Evolutionary conservation across 2,888 invertebrate species (phyloP).

Genomic region (Mycalesis mineus): DNA sequence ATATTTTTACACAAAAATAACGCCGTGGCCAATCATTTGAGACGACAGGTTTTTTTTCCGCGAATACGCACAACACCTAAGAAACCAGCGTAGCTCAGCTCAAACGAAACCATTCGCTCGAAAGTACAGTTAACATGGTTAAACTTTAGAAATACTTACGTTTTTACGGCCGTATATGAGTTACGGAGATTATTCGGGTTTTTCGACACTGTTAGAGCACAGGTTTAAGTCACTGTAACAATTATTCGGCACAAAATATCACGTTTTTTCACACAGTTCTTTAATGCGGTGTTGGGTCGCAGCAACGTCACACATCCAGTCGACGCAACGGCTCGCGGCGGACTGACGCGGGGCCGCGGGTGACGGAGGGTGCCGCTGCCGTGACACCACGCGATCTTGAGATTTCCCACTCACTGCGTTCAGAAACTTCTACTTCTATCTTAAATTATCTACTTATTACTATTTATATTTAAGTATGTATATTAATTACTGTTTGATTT

Average conservation of each 20-base stretch:
- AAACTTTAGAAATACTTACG: constrained; percentile 68
- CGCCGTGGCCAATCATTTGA: constrained; percentile 43
- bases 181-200: constrained; percentile 46
- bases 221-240: constrained; percentile 36
- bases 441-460: constrained; percentile 21
- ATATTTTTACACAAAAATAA: constrained; percentile 38
- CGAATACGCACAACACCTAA: constrained; percentile 48
- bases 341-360: constrained; percentile 41
- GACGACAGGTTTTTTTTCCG: constrained; percentile 59
- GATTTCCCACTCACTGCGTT: constrained; percentile 40
- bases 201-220: constrained; percentile 38
- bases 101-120: constrained; percentile 48
- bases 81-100: constrained; percentile 49
- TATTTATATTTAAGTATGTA: no score
- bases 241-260: constrained; percentile 47
- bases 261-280: constrained; percentile 54
- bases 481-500: no score
- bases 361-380: constrained; percentile 41
- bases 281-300: constrained; percentile 36
- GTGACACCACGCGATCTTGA: constrained; percentile 41
- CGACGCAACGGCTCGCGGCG: constrained; percentile 52
- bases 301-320: constrained; percentile 31
- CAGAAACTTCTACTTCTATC: constrained; percentile 25
- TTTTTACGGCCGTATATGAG: constrained; percentile 47
- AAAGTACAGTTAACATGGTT: constrained; percentile 57